Percentiles rank a stretch among this genome's conserved stretches.
Evolutionary conservation across 2,797 vertebrate genomes (phyloP).

Genomic region (Coreius guichenoti): DNA sequence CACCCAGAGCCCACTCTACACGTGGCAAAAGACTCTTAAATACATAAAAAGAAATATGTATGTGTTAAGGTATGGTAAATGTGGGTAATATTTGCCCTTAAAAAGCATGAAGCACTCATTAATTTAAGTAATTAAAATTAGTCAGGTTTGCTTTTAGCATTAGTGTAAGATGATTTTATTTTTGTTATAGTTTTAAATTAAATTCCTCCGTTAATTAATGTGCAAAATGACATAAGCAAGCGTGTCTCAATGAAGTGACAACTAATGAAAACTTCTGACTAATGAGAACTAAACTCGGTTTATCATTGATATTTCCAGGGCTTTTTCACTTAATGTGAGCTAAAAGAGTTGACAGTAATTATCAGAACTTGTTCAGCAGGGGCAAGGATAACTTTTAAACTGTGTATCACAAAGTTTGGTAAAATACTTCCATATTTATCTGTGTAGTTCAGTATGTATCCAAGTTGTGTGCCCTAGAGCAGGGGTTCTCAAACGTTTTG

Average conservation of each 20-base stretch:
- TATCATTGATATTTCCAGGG: neutral
- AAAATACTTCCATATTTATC: neutral
- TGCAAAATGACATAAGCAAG: neutral
- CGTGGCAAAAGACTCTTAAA: neutral
- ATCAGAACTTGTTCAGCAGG: neutral
- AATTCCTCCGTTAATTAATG: neutral
- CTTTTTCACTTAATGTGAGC: neutral
- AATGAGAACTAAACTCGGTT: neutral
- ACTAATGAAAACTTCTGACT: neutral
- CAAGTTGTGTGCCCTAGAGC: neutral
- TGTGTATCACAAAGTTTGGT: neutral
- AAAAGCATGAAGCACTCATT: neutral
- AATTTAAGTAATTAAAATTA: neutral
- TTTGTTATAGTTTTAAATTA: neutral
- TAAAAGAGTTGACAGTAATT: neutral
- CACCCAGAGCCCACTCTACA: neutral
- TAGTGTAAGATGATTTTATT: neutral
- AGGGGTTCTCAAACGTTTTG: too few species aligned
- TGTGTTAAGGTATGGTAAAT: neutral
- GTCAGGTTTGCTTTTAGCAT: neutral
- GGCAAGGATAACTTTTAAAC: neutral
- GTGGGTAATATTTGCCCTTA: neutral
- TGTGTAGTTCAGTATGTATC: neutral
- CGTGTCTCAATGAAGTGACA: neutral
- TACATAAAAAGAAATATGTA: neutral